Percentiles rank a stretch among this genome's conserved stretches.
phyloP scores from a whole-genome alignment of 2,797 vertebrate species.

The Darevskia mixta region DNA sequence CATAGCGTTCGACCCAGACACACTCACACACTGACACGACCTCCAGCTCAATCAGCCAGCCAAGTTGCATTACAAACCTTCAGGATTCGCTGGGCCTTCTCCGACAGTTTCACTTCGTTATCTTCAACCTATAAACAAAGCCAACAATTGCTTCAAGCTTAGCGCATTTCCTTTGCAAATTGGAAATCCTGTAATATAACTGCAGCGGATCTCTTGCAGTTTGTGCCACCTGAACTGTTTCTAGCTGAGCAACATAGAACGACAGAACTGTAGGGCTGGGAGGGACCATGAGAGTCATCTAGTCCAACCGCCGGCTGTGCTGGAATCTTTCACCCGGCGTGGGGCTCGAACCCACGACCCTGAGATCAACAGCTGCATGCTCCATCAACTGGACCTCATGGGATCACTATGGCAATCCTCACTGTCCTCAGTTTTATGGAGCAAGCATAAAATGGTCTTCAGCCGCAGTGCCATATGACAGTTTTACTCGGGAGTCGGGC shows the following conservation, averaged over 20 bases:
- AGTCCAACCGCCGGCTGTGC: too few relatives aligned
- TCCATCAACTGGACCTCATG: fast-evolving
- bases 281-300: too few relatives aligned
- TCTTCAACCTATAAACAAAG: conserved; percentile 87
- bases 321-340: too few relatives aligned
- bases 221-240: background rate
- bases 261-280: too few relatives aligned
- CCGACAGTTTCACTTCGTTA: conserved; percentile 89
- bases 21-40: background rate
- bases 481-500: too few relatives aligned
- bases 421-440: fast-evolving
- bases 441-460: background rate
- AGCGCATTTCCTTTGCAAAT: background rate
- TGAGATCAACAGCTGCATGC: too few relatives aligned
- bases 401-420: background rate
- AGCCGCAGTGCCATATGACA: background rate
- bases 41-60: conserved; percentile 15
- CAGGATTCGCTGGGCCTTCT: conserved; percentile 85
- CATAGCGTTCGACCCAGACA: background rate
- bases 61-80: conserved; percentile 76
- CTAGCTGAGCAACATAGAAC: too few relatives aligned
- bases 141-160: conserved; percentile 28
- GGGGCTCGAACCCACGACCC: too few relatives aligned
- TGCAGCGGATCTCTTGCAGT: background rate
- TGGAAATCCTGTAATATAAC: background rate